Percentiles rank a stretch among this genome's conserved stretches.
These are phyloP conservation scores for Choloepus didactylus DNA, from an alignment of 2,797 vertebrate genomes.

Conservation along the genomic window DNA sequence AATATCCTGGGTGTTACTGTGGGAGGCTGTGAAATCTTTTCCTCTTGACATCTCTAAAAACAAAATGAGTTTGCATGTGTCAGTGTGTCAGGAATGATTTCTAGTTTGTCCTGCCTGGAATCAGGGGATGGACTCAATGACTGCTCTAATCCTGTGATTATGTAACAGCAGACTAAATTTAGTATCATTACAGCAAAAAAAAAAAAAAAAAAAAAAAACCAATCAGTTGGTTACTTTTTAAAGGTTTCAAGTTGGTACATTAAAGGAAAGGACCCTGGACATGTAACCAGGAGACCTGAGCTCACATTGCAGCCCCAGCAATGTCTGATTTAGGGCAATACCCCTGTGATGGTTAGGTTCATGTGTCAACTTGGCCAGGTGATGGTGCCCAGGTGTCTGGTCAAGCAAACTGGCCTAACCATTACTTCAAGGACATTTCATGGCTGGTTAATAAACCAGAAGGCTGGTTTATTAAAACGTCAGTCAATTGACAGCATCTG, in stretches of 20 bases:
- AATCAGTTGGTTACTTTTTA: not conserved
- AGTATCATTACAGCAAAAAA: not conserved
- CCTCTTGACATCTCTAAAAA: slow-evolving; percentile 29
- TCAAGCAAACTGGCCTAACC: too few species aligned
- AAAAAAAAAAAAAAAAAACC: too few species aligned
- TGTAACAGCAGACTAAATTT: not conserved
- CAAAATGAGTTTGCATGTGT: not conserved
- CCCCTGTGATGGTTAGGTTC: too few species aligned
- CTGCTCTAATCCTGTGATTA: slow-evolving; percentile 13
- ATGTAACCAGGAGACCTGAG: not conserved
- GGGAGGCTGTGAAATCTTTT: not conserved
- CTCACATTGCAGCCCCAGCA: not conserved
- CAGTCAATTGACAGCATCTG: too few species aligned
- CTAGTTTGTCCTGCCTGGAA: not conserved
- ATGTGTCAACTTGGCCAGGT: too few species aligned
- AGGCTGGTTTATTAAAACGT: too few species aligned
- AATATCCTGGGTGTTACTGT: not conserved
- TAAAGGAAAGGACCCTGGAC: not conserved
- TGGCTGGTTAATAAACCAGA: too few species aligned
- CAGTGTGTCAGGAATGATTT: not conserved
- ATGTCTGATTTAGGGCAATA: not conserved
- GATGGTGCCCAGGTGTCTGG: too few species aligned
- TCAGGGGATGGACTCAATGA: not conserved
- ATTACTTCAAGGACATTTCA: too few species aligned
- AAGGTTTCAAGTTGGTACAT: not conserved